Percentiles rank a stretch among this genome's conserved stretches.
phyloP scores from a whole-genome alignment of 2,113 vertebrate genomes.

The Oostethus manadensis region DNA sequence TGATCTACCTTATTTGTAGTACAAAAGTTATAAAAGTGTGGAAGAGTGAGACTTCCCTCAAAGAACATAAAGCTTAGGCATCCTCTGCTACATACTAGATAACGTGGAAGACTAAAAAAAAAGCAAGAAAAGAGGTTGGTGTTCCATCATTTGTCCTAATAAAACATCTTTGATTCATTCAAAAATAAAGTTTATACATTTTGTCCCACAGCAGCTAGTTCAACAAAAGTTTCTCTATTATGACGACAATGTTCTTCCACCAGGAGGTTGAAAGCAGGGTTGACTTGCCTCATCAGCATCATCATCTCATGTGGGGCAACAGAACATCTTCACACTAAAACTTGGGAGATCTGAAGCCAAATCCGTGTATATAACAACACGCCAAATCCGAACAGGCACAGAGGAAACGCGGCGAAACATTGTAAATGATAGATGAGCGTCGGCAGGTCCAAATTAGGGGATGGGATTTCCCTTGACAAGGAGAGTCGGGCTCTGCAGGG shows the following conservation, averaged over 20 bases:
- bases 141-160: too few relatives aligned
- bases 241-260: conserved; percentile 8
- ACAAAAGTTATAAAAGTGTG: too few relatives aligned
- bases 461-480: conserved; percentile 16
- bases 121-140: too few relatives aligned
- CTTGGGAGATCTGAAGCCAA: conserved; percentile 13
- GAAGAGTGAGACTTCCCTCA: too few relatives aligned
- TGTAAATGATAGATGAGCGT: conserved; percentile 49
- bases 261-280: not conserved
- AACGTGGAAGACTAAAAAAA: too few relatives aligned
- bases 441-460: conserved; percentile 27
- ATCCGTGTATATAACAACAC: conserved; percentile 5
- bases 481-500: conserved; percentile 25
- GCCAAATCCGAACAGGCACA: conserved; percentile 1
- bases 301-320: conserved; percentile 4
- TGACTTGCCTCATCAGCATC: conserved; percentile 1
- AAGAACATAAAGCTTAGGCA: too few relatives aligned
- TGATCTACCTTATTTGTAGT: not conserved
- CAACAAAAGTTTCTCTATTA: conserved; percentile 9
- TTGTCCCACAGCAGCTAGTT: not conserved
- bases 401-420: conserved; percentile 5
- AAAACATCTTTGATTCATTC: too few relatives aligned
- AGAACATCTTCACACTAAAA: conserved; percentile 7
- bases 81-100: too few relatives aligned
- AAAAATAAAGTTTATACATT: not conserved